Conservation (phyloP, 2,888 invertebrate genomes). For the Hypena proboscidalis region DNA sequence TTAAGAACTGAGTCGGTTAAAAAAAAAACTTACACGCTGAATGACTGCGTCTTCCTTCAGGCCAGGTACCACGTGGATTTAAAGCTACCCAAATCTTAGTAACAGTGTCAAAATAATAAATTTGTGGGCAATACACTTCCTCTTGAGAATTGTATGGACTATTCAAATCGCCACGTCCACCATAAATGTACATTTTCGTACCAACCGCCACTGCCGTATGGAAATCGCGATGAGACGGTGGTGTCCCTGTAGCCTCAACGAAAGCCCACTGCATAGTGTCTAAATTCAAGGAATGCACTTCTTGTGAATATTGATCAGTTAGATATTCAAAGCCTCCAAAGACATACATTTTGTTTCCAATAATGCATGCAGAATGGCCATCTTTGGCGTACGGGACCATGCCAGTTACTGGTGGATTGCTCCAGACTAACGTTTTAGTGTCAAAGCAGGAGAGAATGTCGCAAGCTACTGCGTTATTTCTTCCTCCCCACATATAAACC, state of each 20-base stretch:
- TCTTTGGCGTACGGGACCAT: constrained; percentile 92
- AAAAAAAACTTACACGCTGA: constrained; percentile 91
- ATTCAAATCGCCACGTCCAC: constrained; percentile 92
- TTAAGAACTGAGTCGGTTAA: neutral
- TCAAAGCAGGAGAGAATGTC: constrained; percentile 93
- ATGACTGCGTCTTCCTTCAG: constrained; percentile 94
- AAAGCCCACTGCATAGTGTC: constrained; percentile 90
- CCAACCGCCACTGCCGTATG: constrained; percentile 93
- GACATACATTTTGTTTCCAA: constrained; percentile 92
- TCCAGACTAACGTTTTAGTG: constrained; percentile 89
- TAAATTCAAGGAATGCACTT: constrained; percentile 91
- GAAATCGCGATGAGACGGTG: constrained; percentile 93
- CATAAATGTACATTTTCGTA: constrained; percentile 94
- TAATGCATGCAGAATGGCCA: constrained; percentile 95
- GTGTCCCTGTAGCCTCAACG: constrained; percentile 86
- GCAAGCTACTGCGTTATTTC: constrained; percentile 93
- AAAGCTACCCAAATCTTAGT: constrained; percentile 89
- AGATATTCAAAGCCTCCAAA: constrained; percentile 97
- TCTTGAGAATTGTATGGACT: constrained; percentile 81
- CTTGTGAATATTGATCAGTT: constrained; percentile 91
- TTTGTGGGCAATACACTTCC: constrained; percentile 91
- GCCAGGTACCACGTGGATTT: constrained; percentile 86
- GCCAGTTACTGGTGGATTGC: constrained; percentile 87
- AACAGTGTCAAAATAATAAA: constrained; percentile 90
- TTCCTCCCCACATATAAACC: constrained; percentile 96